Conservation (phyloP, 2,888 invertebrate genomes). For the Drosophila cracens region DNA sequence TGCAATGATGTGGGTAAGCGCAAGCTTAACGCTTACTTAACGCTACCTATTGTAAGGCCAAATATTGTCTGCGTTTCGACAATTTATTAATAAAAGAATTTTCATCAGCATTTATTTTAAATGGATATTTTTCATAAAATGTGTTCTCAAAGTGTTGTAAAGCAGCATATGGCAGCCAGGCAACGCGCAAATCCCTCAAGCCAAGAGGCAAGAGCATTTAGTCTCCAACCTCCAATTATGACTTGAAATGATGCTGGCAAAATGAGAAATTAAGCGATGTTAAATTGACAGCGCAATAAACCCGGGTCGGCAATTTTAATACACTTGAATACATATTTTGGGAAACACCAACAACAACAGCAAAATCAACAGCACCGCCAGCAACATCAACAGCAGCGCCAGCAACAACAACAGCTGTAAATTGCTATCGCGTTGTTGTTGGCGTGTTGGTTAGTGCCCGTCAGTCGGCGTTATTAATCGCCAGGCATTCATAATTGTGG, state of each 20-base stretch:
- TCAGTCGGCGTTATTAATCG: slow-evolving; percentile 70
- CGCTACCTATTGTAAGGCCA: slow-evolving; percentile 3
- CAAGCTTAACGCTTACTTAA: slow-evolving; percentile 11
- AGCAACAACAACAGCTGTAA: slow-evolving; percentile 13
- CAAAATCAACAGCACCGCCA: slow-evolving; percentile 28
- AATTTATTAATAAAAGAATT: neutral
- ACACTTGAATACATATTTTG: slow-evolving; percentile 67
- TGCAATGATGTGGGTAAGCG: slow-evolving; percentile 56
- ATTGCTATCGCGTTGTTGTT: slow-evolving; percentile 34
- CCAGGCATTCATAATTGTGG: slow-evolving; percentile 77
- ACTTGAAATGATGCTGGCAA: slow-evolving; percentile 37
- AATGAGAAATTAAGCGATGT: slow-evolving; percentile 72
- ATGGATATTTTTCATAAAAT: slow-evolving; percentile 9
- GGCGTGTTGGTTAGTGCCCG: slow-evolving; percentile 46
- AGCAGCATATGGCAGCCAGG: slow-evolving; percentile 42
- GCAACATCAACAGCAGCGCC: slow-evolving; percentile 21
- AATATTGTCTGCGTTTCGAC: slow-evolving; percentile 7
- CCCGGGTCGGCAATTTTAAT: slow-evolving; percentile 60
- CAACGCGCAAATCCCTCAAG: slow-evolving; percentile 40
- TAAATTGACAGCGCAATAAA: slow-evolving; percentile 74
- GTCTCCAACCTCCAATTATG: slow-evolving; percentile 40
- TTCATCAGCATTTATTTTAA: slow-evolving; percentile 9
- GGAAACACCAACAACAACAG: slow-evolving; percentile 32
- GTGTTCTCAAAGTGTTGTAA: slow-evolving; percentile 6
- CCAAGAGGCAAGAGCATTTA: slow-evolving; percentile 12